Base-by-base conservation (phyloP, 53 echinoderm and acorn worm genomes). In the Pentamera pediparva region DNA sequence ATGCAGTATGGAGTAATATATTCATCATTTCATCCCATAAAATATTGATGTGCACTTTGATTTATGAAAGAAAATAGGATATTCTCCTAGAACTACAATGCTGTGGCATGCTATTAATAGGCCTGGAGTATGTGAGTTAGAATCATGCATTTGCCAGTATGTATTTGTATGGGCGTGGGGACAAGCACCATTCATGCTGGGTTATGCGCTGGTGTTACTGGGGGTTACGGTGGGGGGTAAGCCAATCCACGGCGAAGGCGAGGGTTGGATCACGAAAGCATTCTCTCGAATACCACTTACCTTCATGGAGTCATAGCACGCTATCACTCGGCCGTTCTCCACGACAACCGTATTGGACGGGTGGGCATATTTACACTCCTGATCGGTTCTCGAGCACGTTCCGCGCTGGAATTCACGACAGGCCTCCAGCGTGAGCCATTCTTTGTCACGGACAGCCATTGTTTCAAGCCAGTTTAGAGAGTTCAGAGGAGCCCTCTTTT, bases 271-370 rank as follows among this genome's bases (percentile, higher is more conserved):
- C 48, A 57, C 32, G 58, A 57, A 57, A 40, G 41, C 67, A 43
- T 67, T 41, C 67, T 72, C 73, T 51, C 21, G 34, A 36, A n/a
- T n/a, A n/a, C n/a, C 33, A 78, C 98, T 76, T 89, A 98, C 98
- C 98, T 98, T 98, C 62, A 98, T 81, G 76, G 98, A 98, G 64
- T 98, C 98, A 83, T 92, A 98, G 79, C 98, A 98, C 78, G 98
- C 98, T 22, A 88, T 98, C 34, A 98, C 98, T 74, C 89, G 83
- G 69, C 98, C 98, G 83, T 98, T 98, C 83, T 98, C 98, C 74
- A 98, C 98, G 48, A 88, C 86, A 50, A 98, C 98, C 38, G 98
- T 88, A 82, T 92, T 89, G 83, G 88, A 79, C 53, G 98, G 98
- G 82, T 98, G 98, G 47, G 98, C 98, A 86, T 92, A 98, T 86